Conservation (phyloP, 2,888 invertebrate species). For the Tolmerus cingulatus region DNA sequence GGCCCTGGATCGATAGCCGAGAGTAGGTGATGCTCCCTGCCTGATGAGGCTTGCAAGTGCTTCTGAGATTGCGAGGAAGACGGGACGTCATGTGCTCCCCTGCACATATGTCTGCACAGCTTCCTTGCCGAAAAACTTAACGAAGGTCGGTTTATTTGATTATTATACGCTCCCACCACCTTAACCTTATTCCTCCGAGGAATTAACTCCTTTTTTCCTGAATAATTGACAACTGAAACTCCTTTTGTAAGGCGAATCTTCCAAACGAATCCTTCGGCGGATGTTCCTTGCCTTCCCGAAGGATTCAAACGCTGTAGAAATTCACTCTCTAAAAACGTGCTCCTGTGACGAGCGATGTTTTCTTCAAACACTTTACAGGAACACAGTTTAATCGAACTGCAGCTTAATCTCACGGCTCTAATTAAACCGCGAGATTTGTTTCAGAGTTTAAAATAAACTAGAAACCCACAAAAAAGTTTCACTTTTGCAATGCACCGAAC, state of each 20-base stretch:
- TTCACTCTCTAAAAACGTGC: not conserved
- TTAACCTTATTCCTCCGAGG: constrained; percentile 37
- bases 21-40: constrained; percentile 41
- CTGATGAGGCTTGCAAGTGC: constrained; percentile 42
- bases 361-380: not conserved
- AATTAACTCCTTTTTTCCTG: not conserved
- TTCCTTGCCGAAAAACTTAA: constrained; percentile 30
- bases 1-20: constrained; percentile 32
- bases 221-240: constrained; percentile 21
- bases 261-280: not conserved
- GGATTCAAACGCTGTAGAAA: not conserved
- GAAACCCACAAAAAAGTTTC: not conserved
- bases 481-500: not conserved
- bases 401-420: not conserved
- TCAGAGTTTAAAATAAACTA: not conserved
- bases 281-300: not conserved
- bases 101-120: not conserved
- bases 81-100: constrained; percentile 38
- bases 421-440: not conserved
- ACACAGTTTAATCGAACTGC: not conserved
- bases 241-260: not conserved
- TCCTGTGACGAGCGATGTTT: not conserved
- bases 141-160: constrained; percentile 37
- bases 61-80: constrained; percentile 30
- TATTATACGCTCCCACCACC: constrained; percentile 21